These are phyloP conservation scores for Cnemophilus loriae DNA, from an alignment of 2,113 vertebrate genomes.

Conservation along the genomic window DNA sequence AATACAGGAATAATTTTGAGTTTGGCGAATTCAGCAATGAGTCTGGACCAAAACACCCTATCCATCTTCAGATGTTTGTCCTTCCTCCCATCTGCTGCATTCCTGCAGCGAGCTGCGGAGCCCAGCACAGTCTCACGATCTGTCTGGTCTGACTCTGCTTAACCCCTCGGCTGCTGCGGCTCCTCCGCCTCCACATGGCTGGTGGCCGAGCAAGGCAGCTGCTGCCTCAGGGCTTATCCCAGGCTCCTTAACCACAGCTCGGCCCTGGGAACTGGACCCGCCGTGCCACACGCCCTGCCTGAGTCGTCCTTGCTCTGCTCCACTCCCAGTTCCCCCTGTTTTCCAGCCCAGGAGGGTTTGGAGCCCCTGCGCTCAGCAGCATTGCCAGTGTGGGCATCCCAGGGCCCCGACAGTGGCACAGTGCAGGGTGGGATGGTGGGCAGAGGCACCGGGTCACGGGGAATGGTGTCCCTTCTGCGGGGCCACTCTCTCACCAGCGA, in stretches of 20 bases:
- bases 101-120: background rate
- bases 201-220: accelerated
- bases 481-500: background rate
- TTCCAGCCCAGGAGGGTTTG: background rate
- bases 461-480: accelerated
- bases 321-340: accelerated
- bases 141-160: background rate
- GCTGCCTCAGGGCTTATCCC: background rate
- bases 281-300: accelerated
- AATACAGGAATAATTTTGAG: background rate
- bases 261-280: accelerated
- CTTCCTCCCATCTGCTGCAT: conserved; percentile 18
- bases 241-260: background rate
- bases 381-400: accelerated
- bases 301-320: accelerated
- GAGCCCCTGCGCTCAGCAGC: accelerated
- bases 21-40: background rate
- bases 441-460: accelerated
- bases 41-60: background rate
- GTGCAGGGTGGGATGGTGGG: background rate
- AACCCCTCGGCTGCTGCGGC: background rate
- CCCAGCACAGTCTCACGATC: background rate
- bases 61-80: conserved; percentile 20
- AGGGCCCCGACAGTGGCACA: background rate
- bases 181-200: background rate